Evolutionary conservation across 2,888 invertebrate genomes (phyloP).

Genomic region (Pachymerium ferrugineum): DNA sequence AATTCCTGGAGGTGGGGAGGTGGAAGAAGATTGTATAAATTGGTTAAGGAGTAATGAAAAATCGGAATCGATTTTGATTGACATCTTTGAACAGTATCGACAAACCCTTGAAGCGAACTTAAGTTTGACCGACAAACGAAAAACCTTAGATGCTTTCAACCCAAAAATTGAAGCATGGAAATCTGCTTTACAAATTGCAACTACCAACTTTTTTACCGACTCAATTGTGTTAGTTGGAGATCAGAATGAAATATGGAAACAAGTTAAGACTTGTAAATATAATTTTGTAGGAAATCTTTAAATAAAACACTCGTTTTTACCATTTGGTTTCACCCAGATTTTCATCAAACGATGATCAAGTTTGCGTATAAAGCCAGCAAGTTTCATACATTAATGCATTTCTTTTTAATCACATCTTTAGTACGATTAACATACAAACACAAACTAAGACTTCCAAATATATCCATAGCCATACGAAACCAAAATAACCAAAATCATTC

Average conservation of each 20-base stretch:
- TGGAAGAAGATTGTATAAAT: background rate
- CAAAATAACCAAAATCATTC: background rate
- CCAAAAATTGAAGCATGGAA: background rate
- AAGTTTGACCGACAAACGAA: background rate
- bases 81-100: background rate
- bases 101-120: background rate
- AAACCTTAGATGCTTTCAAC: background rate
- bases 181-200: background rate
- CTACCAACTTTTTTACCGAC: background rate
- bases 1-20: background rate
- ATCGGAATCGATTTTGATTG: background rate
- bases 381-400: too few relatives aligned
- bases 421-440: too few relatives aligned
- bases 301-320: too few relatives aligned
- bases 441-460: too few relatives aligned
- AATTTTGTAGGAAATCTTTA: background rate
- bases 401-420: too few relatives aligned
- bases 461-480: too few relatives aligned
- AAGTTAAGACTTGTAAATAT: background rate
- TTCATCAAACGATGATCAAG: too few relatives aligned
- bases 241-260: background rate
- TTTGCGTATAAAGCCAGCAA: too few relatives aligned
- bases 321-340: too few relatives aligned
- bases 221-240: background rate
- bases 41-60: background rate